phyloP scores from a whole-genome alignment of 2,888 invertebrate genomes.

The Seira ritae region DNA sequence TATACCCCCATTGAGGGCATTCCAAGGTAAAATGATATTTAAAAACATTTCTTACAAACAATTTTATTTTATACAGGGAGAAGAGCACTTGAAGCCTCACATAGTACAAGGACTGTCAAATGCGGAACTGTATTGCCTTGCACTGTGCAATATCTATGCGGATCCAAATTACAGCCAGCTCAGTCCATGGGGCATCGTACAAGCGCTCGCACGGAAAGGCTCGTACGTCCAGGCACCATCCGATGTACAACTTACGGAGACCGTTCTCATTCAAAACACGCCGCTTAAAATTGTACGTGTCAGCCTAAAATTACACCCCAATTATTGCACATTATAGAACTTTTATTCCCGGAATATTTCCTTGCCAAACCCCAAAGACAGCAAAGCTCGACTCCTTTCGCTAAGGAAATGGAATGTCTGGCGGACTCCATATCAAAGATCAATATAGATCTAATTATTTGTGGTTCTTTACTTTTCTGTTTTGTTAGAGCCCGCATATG shows the following conservation, averaged over 20 bases:
- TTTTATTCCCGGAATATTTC: no score
- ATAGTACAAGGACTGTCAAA: slow-evolving; percentile 93
- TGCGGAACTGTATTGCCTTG: slow-evolving; percentile 95
- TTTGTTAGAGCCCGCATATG: slow-evolving; percentile 93
- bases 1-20: no score
- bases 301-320: no score
- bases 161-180: slow-evolving; percentile 97
- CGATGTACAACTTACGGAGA: slow-evolving; percentile 94
- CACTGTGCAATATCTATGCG: slow-evolving; percentile 95
- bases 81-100: slow-evolving; percentile 94
- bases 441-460: no score
- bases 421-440: no score
- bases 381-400: no score
- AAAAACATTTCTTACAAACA: no score
- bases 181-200: slow-evolving; percentile 96
- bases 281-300: slow-evolving; percentile 91
- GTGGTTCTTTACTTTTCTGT: slow-evolving; percentile 25
- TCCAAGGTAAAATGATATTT: no score
- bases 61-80: slow-evolving; percentile 81
- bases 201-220: slow-evolving; percentile 93
- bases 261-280: slow-evolving; percentile 95
- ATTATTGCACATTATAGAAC: no score
- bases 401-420: no score
- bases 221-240: slow-evolving; percentile 89
- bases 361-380: no score